Conservation (phyloP, 2,113 vertebrate genomes). For the Pomatorhinus ruficollis region DNA sequence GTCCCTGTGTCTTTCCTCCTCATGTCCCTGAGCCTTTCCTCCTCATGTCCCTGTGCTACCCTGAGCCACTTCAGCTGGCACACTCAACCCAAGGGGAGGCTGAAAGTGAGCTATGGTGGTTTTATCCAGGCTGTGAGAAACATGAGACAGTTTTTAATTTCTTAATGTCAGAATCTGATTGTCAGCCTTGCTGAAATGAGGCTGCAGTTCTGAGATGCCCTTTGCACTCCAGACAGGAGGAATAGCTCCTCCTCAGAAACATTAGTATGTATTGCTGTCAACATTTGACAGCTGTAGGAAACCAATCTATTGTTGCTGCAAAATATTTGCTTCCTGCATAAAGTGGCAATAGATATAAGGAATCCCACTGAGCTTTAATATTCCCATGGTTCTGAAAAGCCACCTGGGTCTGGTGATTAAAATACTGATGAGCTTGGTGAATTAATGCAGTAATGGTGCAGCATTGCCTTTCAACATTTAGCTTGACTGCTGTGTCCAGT, state of each 20-base stretch:
- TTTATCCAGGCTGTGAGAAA: background rate
- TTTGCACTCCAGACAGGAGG: background rate
- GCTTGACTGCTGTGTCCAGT: background rate
- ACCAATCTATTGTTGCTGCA: background rate
- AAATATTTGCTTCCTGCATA: background rate
- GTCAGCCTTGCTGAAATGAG: background rate
- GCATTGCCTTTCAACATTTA: background rate
- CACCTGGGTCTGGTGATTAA: constrained; percentile 15
- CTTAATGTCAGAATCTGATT: background rate
- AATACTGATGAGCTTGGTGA: constrained; percentile 1
- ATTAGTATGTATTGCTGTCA: background rate
- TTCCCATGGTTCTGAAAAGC: background rate
- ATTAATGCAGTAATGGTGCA: background rate
- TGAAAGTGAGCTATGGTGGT: background rate
- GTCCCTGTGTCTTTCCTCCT: background rate
- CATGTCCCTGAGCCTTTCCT: background rate
- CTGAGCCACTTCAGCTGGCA: accelerated
- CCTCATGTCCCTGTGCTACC: background rate
- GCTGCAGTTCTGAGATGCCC: background rate
- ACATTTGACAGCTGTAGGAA: background rate
- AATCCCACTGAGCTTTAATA: background rate
- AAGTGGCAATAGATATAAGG: background rate
- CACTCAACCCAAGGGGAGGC: background rate
- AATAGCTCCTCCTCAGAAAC: background rate
- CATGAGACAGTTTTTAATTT: background rate